Evolutionary conservation across 2,113 vertebrate genomes (phyloP), one percentile per base, ranked within the genome.

Genomic region (Caretta caretta): DNA sequence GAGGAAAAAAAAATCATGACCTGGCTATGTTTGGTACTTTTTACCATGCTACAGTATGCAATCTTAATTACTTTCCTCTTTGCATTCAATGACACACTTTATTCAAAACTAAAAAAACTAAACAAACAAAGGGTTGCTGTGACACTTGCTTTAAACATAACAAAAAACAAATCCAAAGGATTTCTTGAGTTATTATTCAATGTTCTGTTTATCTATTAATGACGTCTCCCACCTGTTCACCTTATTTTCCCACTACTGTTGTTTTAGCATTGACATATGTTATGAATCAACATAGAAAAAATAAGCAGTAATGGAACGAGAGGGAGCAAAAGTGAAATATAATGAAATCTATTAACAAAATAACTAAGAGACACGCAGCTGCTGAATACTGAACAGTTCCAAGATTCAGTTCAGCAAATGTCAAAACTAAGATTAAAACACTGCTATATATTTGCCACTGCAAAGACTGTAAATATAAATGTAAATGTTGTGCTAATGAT

Each of bases 401-500:
- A 2, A 89, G n/a, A 83, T 62, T 1, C 62, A 96, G 84, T 97
- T 95, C 94, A 94, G 13, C 10, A 89, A 95, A 84, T 94, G 62
- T 54, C 42, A 89, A 94, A 92, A 51, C 2, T 17, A 93, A 27
- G 93, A 95, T 96, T 96, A 87, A 88, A 96, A 53, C 4, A 65
- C 3, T 91, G 96, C 89, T 92, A 89, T 62, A 22, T 51, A 62
- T 91, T 86, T 9, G 8, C 88, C 89, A 48, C 69, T 46, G 46
- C 46, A 78, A 96, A 51, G 50, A 51, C 20, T 96, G 29, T 79
- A 97, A 96, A 97, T 96, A 96, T 84, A 78, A 96, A 96, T 94
- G 80, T 95, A 96, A 97, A 93, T 96, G 54, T 49, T 96, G 22
- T 80, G 46, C 20, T 97, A 98, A 97, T 91, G 92, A 97, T 97